A percentile compares a stretch with the other conserved stretches of the same genome.
Evolutionary conservation across 2,888 invertebrate genomes (phyloP).

Genomic region (Eilema sororculum): DNA sequence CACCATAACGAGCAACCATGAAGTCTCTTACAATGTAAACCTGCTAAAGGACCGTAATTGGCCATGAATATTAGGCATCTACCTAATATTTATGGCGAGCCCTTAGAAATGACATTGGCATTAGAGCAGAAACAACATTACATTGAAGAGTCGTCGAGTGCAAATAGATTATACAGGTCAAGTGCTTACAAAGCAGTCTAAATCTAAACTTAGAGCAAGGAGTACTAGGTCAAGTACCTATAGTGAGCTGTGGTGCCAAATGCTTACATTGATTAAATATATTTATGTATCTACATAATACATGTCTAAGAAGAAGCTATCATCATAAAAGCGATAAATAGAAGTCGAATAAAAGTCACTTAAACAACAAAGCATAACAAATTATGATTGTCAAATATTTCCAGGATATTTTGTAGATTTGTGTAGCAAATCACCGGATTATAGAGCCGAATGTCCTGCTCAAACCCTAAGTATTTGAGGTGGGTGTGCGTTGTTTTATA

Average conservation of each 20-base stretch:
- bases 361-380: background rate
- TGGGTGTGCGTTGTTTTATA: too few relatives aligned
- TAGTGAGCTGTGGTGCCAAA: conserved; percentile 26
- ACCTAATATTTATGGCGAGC: background rate
- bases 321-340: background rate
- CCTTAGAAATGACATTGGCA: conserved; percentile 34
- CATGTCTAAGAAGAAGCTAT: conserved; percentile 7
- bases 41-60: too few relatives aligned
- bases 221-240: conserved; percentile 42
- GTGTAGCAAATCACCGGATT: background rate
- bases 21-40: too few relatives aligned
- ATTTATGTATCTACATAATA: conserved; percentile 23
- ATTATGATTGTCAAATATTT: too few relatives aligned
- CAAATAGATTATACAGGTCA: conserved; percentile 45
- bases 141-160: conserved; percentile 29
- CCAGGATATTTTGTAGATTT: background rate
- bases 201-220: conserved; percentile 31
- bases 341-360: background rate
- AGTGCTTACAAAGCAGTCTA: conserved; percentile 36
- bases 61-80: too few relatives aligned
- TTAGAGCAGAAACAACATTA: conserved; percentile 24
- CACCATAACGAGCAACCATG: too few relatives aligned
- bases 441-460: background rate
- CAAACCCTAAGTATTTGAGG: too few relatives aligned
- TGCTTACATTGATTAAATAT: conserved; percentile 18